phyloP scores from a whole-genome alignment of 2,888 invertebrate species.

The Amblyteles armatorius region DNA sequence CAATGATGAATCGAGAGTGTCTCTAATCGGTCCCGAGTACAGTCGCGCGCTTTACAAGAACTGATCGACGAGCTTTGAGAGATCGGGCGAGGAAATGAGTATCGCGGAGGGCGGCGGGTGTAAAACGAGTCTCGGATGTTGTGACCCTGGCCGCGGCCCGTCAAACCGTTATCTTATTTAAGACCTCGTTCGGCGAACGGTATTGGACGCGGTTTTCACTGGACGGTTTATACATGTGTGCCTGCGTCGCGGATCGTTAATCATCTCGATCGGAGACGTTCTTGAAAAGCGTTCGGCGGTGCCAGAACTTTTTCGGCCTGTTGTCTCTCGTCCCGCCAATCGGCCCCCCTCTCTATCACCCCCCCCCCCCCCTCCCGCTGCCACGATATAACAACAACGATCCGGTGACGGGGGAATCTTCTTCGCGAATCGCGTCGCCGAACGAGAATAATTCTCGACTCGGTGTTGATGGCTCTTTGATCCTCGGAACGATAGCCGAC shows the following conservation, averaged over 20 bases:
- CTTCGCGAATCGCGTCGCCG: constrained; percentile 15
- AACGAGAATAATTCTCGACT: constrained; percentile 49
- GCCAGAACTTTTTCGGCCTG: constrained; percentile 10
- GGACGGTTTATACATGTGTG: neutral
- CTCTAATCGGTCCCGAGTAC: constrained; percentile 9
- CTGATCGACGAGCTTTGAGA: constrained; percentile 3
- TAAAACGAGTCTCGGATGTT: constrained; percentile 71
- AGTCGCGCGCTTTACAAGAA: constrained; percentile 52
- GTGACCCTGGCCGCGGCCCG: constrained; percentile 67
- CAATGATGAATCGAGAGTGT: constrained; percentile 39
- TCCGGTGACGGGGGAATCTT: constrained; percentile 20
- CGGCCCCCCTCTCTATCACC: too few species aligned
- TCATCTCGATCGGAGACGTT: constrained; percentile 41
- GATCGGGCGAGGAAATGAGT: constrained; percentile 1
- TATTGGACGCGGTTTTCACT: neutral
- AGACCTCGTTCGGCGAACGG: constrained; percentile 64
- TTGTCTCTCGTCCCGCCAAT: too few species aligned
- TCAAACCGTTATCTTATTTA: constrained; percentile 72
- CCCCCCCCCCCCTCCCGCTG: too few species aligned
- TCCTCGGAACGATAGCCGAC: constrained; percentile 63
- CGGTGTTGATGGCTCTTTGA: constrained; percentile 61
- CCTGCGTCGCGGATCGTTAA: constrained; percentile 45
- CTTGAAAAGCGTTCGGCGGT: too few species aligned
- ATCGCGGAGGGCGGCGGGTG: constrained; percentile 57
- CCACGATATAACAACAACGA: neutral